Base-by-base conservation (phyloP, 2,888 invertebrate genomes). In the Hemaris fuciformis region DNA sequence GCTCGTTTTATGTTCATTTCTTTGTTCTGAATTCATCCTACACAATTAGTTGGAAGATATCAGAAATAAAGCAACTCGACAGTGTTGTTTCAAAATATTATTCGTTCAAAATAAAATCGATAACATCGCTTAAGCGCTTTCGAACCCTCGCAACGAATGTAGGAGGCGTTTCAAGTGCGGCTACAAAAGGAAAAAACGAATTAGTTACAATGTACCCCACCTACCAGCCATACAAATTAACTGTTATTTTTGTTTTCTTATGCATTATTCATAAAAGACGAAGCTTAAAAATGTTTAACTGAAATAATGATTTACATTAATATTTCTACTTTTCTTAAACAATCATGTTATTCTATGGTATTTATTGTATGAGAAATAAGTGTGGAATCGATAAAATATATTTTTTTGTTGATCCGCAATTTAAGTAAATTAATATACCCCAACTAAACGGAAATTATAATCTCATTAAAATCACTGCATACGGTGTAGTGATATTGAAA, bases 61-160 rank as follows among this genome's bases (percentile, higher is more conserved):
- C 53, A 31, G 81, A 80, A 77, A 79, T 79, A 83, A 84, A 80
- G 74, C 68, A 69, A 68, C 67, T 71, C 74, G 71, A 80, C 78
- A 80, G 73, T 73, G 77, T 81, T 80, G 83, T 81, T 79, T 85
- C 78, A 78, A 81, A 85, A 84, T 79, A 78, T 80, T 83, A 76
- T 82, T 80, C 73, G 69, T 78, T 79, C 76, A 78, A 79, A 76
- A 81, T 76, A 75, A 76, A 77, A 68, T 73, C 77, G 87, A 87
- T 87, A 87, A 76, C 74, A 88, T 87, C 88, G 79, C 68, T 67
- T 67, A 70, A 73, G 74, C 74, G 78, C 74, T 76, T 77, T 76
- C 75, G 75, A 76, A 76, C 78, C 80, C 82, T 76, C 76, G 74
- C 78, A 53, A 31, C 53, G 53, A 53, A 46, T 80, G 79, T 77